A percentile compares a stretch with the other conserved stretches of the same genome.
Conservation (phyloP, 2,888 invertebrate species). For the Drosophila atripex region DNA sequence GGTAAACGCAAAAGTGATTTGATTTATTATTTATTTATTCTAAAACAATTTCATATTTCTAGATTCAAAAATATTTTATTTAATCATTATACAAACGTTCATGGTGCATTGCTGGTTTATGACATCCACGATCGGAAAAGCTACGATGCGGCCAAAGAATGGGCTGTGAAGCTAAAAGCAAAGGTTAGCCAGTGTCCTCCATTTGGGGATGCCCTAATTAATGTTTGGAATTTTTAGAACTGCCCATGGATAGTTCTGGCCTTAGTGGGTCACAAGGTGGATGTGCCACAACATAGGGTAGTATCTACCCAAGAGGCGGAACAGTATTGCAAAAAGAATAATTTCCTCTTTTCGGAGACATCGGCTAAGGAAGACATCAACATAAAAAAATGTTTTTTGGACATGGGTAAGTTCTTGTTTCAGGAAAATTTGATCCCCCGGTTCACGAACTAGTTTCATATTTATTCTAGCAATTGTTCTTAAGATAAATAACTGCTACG, state of each 20-base stretch:
- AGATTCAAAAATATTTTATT: constrained; percentile 43
- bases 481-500: too few species aligned
- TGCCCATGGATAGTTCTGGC: constrained; percentile 25
- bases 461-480: background rate
- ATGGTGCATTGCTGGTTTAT: constrained; percentile 49
- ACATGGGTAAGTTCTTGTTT: constrained; percentile 33
- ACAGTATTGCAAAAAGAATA: constrained; percentile 22
- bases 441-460: background rate
- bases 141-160: constrained; percentile 31
- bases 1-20: too few species aligned
- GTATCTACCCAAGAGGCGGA: constrained; percentile 30
- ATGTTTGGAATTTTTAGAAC: background rate
- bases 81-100: constrained; percentile 15
- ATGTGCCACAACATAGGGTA: constrained; percentile 20
- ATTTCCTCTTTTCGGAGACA: constrained; percentile 45
- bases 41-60: background rate
- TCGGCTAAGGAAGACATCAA: constrained; percentile 15
- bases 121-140: constrained; percentile 43
- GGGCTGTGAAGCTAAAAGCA: constrained; percentile 33
- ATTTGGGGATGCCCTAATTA: background rate
- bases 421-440: too few species aligned
- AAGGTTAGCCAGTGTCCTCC: constrained; percentile 5
- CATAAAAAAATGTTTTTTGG: constrained; percentile 23
- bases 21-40: too few species aligned
- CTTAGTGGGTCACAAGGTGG: constrained; percentile 47